These are phyloP conservation scores for Buceros bicornis DNA, from an alignment of 2,797 vertebrate genomes.

Conservation along the genomic window DNA sequence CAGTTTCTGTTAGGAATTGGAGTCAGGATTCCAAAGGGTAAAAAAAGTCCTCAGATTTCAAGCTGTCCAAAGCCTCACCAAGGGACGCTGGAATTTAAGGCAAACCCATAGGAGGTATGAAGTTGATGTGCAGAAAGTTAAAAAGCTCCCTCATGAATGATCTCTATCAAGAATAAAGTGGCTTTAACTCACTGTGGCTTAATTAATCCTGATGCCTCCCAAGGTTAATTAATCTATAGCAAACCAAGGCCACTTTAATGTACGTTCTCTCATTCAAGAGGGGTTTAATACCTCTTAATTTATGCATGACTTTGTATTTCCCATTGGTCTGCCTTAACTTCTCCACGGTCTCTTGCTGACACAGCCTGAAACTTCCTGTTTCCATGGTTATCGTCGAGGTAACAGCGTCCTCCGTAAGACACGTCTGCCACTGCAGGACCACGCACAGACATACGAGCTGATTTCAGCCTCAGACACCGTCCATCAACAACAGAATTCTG, in stretches of 20 bases:
- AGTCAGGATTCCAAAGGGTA: constrained; percentile 27
- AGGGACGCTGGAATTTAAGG: not conserved
- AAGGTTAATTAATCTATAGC: constrained; percentile 64
- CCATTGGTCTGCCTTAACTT: not conserved
- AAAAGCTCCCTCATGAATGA: not conserved
- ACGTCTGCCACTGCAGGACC: not conserved
- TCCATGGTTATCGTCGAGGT: rapidly evolving
- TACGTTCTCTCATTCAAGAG: not conserved
- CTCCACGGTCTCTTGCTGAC: not conserved
- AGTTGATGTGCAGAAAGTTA: not conserved
- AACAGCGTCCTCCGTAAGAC: not conserved
- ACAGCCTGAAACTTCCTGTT: not conserved
- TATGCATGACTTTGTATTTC: not conserved
- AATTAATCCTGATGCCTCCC: constrained; percentile 48
- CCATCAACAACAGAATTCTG: not conserved
- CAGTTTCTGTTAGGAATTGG: not conserved
- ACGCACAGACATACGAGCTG: rapidly evolving
- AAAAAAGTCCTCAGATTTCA: not conserved
- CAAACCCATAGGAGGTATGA: not conserved
- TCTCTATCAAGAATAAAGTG: constrained; percentile 3
- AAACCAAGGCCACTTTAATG: constrained; percentile 29
- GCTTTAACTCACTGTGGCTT: constrained; percentile 40
- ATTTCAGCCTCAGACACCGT: not conserved
- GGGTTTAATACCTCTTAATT: constrained; percentile 17
- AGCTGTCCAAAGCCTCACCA: not conserved